Evolutionary conservation across 2,113 vertebrate genomes (phyloP), one percentile per base, ranked within the genome.

Genomic region (Corapipo altera): DNA sequence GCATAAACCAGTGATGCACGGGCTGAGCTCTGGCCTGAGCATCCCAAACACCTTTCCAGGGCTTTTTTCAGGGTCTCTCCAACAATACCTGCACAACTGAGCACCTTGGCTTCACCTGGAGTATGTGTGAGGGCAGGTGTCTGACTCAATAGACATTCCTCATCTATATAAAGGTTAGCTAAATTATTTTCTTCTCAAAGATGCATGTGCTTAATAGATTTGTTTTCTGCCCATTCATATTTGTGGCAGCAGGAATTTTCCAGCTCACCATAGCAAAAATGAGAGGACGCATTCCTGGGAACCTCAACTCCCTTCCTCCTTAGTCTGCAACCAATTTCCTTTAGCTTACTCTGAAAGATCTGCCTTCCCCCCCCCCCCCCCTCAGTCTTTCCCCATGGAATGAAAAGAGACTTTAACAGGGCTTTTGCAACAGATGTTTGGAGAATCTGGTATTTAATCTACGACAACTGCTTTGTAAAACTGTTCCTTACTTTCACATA

Each of bases 361-460:
- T 94, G n/a, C n/a, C n/a, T n/a, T n/a, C n/a, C n/a, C n/a, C n/a
- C n/a, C n/a, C n/a, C n/a, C n/a, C n/a, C n/a, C n/a, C n/a, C 12
- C 85, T 89, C 69, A 84, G 72, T 58, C 92, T 89, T 84, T 86
- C 94, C 88, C 83, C 9, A 5, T 15, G 79, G 92, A 96, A 90
- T 9, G 61, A 89, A 93, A 91, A 17, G 69, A 86, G 91, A 92
- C 81, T 95, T 81, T 93, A 96, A 91, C 85, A 78, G 76, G 61
- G 52, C 14, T 91, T 95, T 79, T 79, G 62, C 73, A 95, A 91
- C 92, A 96, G 96, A 93, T 96, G 93, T 96, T 94, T 82, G 49
- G 70, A 73, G 88, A 95, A 88, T 94, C 83, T 95, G 77, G 74
- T 91, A 93, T 76, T 95, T 92, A 96, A 95, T 93, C 91, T 96